Base-by-base conservation (phyloP, 2,888 invertebrate species). In the Gisinianus flammeolus region DNA sequence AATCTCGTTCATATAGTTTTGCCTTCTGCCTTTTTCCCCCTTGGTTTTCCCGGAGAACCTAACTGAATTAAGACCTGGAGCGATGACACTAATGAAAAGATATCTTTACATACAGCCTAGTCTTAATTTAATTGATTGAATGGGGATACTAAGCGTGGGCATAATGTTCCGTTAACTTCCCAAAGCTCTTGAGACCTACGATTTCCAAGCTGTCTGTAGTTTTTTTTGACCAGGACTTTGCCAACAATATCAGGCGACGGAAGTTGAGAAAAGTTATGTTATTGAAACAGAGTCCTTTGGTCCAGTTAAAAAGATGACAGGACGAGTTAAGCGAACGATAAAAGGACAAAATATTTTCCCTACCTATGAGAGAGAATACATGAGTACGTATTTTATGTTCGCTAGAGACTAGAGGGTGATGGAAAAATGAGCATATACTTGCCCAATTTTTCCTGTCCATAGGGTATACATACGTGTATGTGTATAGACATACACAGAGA, bases 1-100 rank as follows among this genome's bases (percentile, higher is more conserved):
- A 26, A 26, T 62, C 22, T 62, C 19, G 68, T 8, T n/a, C 3
- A 5, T 26, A 56, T 4, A 56, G 58, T 56, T 56, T 22, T 66
- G 30, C 26, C 26, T 44, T 12, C 44, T 69, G 16, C 52, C 19
- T 44, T 26, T n/a, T 26, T 31, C 16, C 67, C 31, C 31, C 31
- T 22, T 52, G n/a, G 52, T 52, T 54, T 71, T 52, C 71, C 68
- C 31, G 30, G 54, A 28, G 44, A 58, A 68, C n/a, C 79, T 83
- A 84, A 84, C 82, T 80, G 83, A 83, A 83, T 84, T 84, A 84
- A 80, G 81, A 84, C 78, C 78, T 83, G 66, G 72, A 74, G 80
- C 79, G 83, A 81, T 83, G 84, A 83, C 84, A 83, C 81, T 84
- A 84, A 84, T 83, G 84, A 83, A 84, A 84, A 84, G 84, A 83